These are phyloP conservation scores for Miichthys miiuy DNA, from an alignment of 2,797 vertebrate genomes.

Conservation along the genomic window DNA sequence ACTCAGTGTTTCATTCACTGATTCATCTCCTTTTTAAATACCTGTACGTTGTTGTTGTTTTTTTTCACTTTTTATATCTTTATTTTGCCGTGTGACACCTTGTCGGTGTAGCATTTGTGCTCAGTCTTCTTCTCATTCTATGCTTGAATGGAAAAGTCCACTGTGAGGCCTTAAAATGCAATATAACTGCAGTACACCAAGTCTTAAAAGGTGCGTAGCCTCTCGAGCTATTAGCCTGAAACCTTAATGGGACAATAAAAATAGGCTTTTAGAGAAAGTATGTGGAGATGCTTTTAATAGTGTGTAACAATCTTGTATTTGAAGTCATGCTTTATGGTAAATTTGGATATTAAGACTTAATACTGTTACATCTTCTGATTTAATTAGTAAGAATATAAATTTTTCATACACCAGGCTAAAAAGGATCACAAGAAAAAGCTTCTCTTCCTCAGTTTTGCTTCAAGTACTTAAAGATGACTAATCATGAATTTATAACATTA, in stretches of 20 bases:
- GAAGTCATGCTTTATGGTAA: not conserved
- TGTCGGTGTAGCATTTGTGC: slow-evolving; percentile 26
- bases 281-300: slow-evolving; percentile 6
- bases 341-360: slow-evolving; percentile 12
- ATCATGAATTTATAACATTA: not conserved
- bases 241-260: slow-evolving; percentile 37
- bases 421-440: not conserved
- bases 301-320: slow-evolving; percentile 14
- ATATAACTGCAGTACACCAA: slow-evolving; percentile 52
- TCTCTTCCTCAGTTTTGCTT: slow-evolving; percentile 10
- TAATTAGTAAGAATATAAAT: not conserved
- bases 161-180: slow-evolving; percentile 70
- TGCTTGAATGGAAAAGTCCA: slow-evolving; percentile 43
- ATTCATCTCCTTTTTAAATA: slow-evolving; percentile 27
- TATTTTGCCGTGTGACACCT: slow-evolving; percentile 60
- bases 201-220: slow-evolving; percentile 54
- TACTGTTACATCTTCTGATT: slow-evolving; percentile 5
- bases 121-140: slow-evolving; percentile 27
- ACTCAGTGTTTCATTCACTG: slow-evolving; percentile 3
- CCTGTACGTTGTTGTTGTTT: slow-evolving; percentile 36
- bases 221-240: slow-evolving; percentile 39
- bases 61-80: slow-evolving; percentile 49
- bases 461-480: not conserved
- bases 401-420: not conserved
- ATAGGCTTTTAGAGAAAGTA: slow-evolving; percentile 6